Base-by-base conservation (phyloP, 2,797 vertebrate species). In the Phataginus tricuspis region DNA sequence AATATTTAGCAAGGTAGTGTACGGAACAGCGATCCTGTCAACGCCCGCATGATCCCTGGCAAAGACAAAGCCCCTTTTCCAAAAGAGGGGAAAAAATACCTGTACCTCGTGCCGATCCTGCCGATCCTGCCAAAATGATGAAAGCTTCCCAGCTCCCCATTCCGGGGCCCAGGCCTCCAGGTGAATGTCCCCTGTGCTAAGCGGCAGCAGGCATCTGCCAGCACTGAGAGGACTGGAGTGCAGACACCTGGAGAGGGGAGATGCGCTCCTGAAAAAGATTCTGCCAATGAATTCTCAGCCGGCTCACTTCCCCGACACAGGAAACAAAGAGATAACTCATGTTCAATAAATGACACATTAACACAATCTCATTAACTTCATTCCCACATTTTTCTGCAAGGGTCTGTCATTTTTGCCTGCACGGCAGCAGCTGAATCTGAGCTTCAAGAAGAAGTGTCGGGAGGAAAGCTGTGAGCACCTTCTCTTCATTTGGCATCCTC, bases 401-500 rank as follows among this genome's bases (percentile, higher is more conserved):
- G 42, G 95, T 90, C 98, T 97, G 97, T 93, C 97, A 68, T 96
- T 93, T 90, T 90, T 96, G 98, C 96, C 98, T 98, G 98, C 98
- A 98, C 97, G 98, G 98, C 99, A 98, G 98, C 97, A 98, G 89
- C 25, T 97, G 71, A 94, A 96, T 98, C 96, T 18, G 90, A 96
- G 95, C 95, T 98, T 96, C 0, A 1, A 3, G 21, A 66, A 10
- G 72, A 94, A 93, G 68, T 19, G 57, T 15, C 14, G 1, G 75
- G 84, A 96, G 95, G 86, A 80, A 97, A 88, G 77, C 92, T 18
- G 31, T 69, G 78, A 34, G 31, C 49, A 0, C 16, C 69, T 96
- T 97, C 97, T 96, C 97, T 96, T 96, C 88, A 95, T 37, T 45
- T 23, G n/a, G 53, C 61, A 23, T 11, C 91, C 94, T 89, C 91